Evolutionary conservation across 2,888 invertebrate genomes (phyloP), one percentile per base, ranked within the genome.

Genomic region (Fragum sueziense): DNA sequence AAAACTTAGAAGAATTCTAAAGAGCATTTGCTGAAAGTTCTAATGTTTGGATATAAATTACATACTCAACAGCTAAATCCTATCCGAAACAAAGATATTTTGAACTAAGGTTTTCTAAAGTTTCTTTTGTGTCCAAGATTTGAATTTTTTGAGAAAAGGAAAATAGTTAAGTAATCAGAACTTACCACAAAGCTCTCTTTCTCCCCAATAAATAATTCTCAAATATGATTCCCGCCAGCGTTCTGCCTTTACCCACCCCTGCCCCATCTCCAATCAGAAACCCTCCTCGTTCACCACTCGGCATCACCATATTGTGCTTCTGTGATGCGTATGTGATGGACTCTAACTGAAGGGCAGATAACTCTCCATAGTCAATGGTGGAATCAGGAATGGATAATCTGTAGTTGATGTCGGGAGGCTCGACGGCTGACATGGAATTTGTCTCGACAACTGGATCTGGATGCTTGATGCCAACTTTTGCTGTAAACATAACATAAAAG

Each of bases 381-480:
- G 74, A 96, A 69, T 92, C 96, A 0, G 99, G 98, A 59, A 95
- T 93, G 51, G 91, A 86, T 33, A 94, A 84, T 51, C 92, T 90
- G 94, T 99, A 99, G 94, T 96, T 96, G 73, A 98, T 97, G 93
- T 99, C 97, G 0, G 97, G 97, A 0, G 99, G 98, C 90, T 97
- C 97, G 70, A 99, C 98, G 52, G 98, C 98, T 0, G 98, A 97
- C 61, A 99, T 94, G 0, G 99, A 99, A 11, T 98, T 98, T 0
- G 99, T 99, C 94, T 99, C 99, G 11, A 99, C 99, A 7, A 99
- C 99, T 0, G 98, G 97, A 94, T 99, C 99, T 0, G 99, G 99
- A 95, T 99, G 99, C 91, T 97, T 97, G 88, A 96, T 96, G 17
- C 99, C 99, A 70, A 98, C 94, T 94, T 97, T 97, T 88, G 98